phyloP scores from a whole-genome alignment of 2,888 invertebrate species.

The Omphaloscelis lunosa region DNA sequence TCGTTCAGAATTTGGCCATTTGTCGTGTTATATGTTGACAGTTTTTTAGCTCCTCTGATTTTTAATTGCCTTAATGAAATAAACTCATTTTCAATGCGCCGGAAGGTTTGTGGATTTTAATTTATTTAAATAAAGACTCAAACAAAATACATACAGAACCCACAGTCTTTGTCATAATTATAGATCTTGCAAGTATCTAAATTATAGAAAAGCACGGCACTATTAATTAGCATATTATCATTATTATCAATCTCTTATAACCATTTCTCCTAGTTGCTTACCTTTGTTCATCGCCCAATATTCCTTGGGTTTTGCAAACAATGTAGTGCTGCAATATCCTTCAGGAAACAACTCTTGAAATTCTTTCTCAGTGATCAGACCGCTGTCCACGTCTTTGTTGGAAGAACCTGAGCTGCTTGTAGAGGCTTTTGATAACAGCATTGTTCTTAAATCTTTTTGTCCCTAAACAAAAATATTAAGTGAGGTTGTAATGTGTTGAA shows the following conservation, averaged over 20 bases:
- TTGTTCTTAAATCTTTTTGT: slow-evolving; percentile 83
- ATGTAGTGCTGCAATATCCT: slow-evolving; percentile 69
- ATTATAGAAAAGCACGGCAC: too few species aligned
- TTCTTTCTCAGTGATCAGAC: slow-evolving; percentile 76
- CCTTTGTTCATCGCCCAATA: slow-evolving; percentile 79
- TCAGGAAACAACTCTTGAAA: slow-evolving; percentile 77
- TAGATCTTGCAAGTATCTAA: too few species aligned
- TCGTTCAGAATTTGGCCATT: too few species aligned
- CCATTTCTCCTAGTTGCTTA: slow-evolving; percentile 47
- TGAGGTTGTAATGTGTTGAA: not conserved
- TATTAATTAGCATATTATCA: too few species aligned
- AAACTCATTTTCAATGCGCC: too few species aligned
- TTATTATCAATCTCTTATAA: not conserved
- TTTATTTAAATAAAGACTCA: too few species aligned
- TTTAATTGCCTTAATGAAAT: too few species aligned
- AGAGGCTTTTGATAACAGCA: slow-evolving; percentile 75
- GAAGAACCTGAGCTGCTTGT: slow-evolving; percentile 67
- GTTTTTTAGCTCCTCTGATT: too few species aligned
- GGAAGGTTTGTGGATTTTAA: too few species aligned
- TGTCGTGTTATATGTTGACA: too few species aligned
- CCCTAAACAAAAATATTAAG: slow-evolving; percentile 67
- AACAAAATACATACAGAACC: too few species aligned
- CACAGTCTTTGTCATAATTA: too few species aligned
- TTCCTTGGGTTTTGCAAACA: slow-evolving; percentile 71
- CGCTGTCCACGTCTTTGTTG: slow-evolving; percentile 47